phyloP scores from a whole-genome alignment of 2,888 invertebrate species.

The Hofmannophila pseudospretella region DNA sequence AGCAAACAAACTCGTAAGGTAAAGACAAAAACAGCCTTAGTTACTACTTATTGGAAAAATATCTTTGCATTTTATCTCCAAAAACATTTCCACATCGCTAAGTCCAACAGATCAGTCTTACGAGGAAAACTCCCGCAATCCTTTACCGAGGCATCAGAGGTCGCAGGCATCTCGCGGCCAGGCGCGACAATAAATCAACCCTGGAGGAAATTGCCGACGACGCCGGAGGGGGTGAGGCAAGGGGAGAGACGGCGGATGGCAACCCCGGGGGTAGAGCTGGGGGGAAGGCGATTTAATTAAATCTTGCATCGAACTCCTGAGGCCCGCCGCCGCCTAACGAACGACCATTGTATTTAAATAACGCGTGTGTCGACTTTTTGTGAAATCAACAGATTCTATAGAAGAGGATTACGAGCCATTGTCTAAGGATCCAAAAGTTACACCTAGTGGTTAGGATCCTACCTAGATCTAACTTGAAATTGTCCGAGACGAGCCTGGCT shows the following conservation, averaged over 20 bases:
- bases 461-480: no score
- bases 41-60: no score
- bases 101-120: constrained; percentile 22
- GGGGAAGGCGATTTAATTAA: constrained; percentile 76
- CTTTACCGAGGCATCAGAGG: constrained; percentile 40
- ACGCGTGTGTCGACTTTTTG: constrained; percentile 70
- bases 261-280: constrained; percentile 16
- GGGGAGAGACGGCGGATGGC: constrained; percentile 21
- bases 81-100: neutral
- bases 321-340: constrained; percentile 71
- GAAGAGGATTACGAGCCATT: constrained; percentile 4
- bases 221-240: constrained; percentile 22
- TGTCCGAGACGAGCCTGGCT: no score
- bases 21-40: no score
- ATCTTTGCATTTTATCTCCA: no score
- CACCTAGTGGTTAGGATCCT: no score
- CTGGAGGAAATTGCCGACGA: constrained; percentile 71
- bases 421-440: neutral
- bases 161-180: constrained; percentile 41
- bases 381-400: constrained; percentile 12
- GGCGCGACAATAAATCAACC: constrained; percentile 76
- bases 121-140: constrained; percentile 57
- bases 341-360: constrained; percentile 76
- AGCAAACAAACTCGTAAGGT: no score
- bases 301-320: constrained; percentile 80